phyloP scores from a whole-genome alignment of 1,140 invertebrate genomes.

The Delia radicum region DNA sequence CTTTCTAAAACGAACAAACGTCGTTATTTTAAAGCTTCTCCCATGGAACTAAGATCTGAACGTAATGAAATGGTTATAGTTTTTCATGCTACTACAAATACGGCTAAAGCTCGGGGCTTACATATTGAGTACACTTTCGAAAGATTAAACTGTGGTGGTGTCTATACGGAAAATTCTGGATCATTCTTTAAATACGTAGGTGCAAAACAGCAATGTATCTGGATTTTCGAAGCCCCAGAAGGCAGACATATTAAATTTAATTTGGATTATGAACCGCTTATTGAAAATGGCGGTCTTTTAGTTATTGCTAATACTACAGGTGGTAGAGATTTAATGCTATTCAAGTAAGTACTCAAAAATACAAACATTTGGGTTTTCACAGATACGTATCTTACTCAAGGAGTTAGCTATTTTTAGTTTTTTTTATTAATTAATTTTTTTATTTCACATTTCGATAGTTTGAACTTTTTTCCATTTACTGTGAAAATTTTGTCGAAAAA shows the following conservation, averaged over 20 bases:
- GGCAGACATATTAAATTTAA: conserved; percentile 63
- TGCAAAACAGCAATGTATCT: conserved; percentile 64
- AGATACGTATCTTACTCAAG: no score
- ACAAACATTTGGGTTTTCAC: no score
- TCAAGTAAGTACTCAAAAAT: conserved; percentile 18
- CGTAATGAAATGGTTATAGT: conserved; percentile 71
- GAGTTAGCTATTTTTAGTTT: no score
- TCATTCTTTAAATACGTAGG: conserved; percentile 58
- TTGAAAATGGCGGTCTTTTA: neutral
- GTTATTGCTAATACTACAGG: conserved; percentile 9
- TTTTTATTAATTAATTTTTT: no score
- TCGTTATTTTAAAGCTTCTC: conserved; percentile 32
- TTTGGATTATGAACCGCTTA: neutral
- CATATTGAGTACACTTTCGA: conserved; percentile 52
- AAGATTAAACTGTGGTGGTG: conserved; percentile 67
- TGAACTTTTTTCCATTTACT: no score
- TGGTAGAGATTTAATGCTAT: neutral
- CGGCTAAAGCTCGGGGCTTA: conserved; percentile 62
- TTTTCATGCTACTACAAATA: conserved; percentile 63
- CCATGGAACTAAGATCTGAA: conserved; percentile 58
- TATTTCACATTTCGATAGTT: no score
- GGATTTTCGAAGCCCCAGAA: conserved; percentile 71
- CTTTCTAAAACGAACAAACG: conserved; percentile 30
- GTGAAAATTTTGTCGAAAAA: no score
- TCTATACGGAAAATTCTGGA: conserved; percentile 60